Base-by-base conservation (phyloP, 1,140 invertebrate species). In the Condylostylus longicornis region DNA sequence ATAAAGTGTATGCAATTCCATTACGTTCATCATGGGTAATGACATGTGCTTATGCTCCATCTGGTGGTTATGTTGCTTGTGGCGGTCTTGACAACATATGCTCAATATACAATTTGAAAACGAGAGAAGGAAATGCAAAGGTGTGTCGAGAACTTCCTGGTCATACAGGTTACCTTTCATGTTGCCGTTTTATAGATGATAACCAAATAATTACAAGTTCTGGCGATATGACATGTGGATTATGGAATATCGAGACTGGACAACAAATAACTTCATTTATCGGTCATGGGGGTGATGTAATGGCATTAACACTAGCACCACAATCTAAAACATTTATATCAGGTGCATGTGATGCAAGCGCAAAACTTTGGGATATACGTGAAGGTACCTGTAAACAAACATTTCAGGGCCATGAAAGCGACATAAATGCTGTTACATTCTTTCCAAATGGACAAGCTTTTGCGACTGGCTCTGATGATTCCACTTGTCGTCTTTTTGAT, bases 231-330 rank as follows among this genome's bases (percentile, higher is more conserved):
- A 73, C 46, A 55, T 90, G 88, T 68, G 86, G 86, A 46, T 66
- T 94, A 41, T 94, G 88, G 88, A 88, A 94, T 61, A 93, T 94
- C 49, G 89, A 94, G 64, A 93, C 87, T 41, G 88, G 88, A 22
- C 83, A 94, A 63, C 87, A 94, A 61, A 84, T 82, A 49, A 89
- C 85, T 37, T 83, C 84, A 17, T 94, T 91, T 63, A 81, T 82
- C 38, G 88, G 89, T 21, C 88, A 94, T 61, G 93, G 87, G 36
- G 89, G 89, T 25, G 88, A 94, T 58, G 89, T 94, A 2, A 94
- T 94, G 89, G 89, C 85, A 31, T 65, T 94, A 8, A 90, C 86
- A 21, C 62, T 93, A 49, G 74, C 86, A 38, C 89, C 88, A 30
- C 86, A 91, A 59, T 82, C 82, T 71, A 75, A 79, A 48, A 86